A percentile compares a stretch with the other conserved stretches of the same genome.
phyloP scores from a whole-genome alignment of 2,113 vertebrate species.

The Sinosuthora webbiana region DNA sequence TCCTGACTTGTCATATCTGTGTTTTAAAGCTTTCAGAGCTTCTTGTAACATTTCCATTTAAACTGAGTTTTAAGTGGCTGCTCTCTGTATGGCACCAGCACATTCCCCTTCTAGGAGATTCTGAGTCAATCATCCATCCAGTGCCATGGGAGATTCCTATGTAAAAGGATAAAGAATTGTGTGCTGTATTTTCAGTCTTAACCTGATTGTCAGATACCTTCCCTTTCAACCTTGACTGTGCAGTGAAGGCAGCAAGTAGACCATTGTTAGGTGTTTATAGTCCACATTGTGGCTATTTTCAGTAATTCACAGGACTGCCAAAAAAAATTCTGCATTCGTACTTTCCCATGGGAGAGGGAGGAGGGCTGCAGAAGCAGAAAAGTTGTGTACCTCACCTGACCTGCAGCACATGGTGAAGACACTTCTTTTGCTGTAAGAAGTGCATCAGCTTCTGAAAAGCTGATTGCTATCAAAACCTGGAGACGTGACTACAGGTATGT shows the following conservation, averaged over 20 bases:
- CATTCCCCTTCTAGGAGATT: neutral
- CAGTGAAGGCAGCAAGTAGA: neutral
- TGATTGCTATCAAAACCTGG: neutral
- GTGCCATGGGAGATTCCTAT: neutral
- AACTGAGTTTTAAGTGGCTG: neutral
- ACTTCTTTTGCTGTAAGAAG: neutral
- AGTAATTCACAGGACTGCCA: neutral
- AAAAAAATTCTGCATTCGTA: neutral
- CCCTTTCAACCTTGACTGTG: neutral
- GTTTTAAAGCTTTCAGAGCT: neutral
- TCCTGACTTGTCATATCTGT: neutral
- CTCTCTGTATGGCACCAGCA: neutral
- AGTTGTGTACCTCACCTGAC: neutral
- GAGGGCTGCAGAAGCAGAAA: neutral
- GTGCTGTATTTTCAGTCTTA: neutral
- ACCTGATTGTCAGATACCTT: neutral
- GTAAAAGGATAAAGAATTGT: neutral
- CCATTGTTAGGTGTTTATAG: neutral
- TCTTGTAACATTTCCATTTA: neutral
- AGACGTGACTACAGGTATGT: neutral
- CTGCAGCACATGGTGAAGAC: neutral
- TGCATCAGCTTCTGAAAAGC: neutral
- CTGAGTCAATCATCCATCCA: neutral
- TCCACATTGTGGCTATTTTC: neutral
- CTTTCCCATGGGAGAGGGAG: neutral